A percentile compares a stretch with the other conserved stretches of the same genome.
These are phyloP conservation scores for Rhagium mordax DNA, from an alignment of 2,888 invertebrate species.

Conservation along the genomic window DNA sequence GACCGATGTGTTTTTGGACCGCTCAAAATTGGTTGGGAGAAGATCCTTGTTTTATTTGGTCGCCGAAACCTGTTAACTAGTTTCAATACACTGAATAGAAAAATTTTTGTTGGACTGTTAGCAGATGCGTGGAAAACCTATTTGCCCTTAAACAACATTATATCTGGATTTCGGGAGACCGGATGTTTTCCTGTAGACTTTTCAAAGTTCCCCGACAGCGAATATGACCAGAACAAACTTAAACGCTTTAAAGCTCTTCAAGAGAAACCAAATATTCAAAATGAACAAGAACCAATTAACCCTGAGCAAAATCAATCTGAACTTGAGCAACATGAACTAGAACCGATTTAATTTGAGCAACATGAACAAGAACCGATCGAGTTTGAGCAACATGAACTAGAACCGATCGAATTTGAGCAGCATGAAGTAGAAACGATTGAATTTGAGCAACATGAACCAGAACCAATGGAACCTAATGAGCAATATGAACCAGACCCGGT, in stretches of 20 bases:
- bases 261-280: neutral
- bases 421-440: too few species aligned
- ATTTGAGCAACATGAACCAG: too few species aligned
- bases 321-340: too few species aligned
- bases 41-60: neutral
- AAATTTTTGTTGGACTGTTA: conserved; percentile 27
- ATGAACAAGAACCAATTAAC: neutral
- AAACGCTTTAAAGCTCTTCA: neutral
- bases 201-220: conserved; percentile 19
- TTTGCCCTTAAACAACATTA: conserved; percentile 21
- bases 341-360: too few species aligned
- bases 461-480: too few species aligned
- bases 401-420: too few species aligned
- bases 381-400: too few species aligned
- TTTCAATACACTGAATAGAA: conserved; percentile 21
- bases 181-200: conserved; percentile 13
- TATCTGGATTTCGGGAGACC: conserved; percentile 25
- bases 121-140: conserved; percentile 17
- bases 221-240: conserved; percentile 17
- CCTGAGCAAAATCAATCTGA: too few species aligned
- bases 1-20: conserved; percentile 37
- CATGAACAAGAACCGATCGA: too few species aligned
- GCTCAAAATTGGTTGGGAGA: conserved; percentile 2
- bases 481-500: too few species aligned
- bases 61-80: neutral